A percentile compares a stretch with the other conserved stretches of the same genome.
Evolutionary conservation across 1,140 invertebrate species (phyloP).

Genomic region (Lepidostoma basale): DNA sequence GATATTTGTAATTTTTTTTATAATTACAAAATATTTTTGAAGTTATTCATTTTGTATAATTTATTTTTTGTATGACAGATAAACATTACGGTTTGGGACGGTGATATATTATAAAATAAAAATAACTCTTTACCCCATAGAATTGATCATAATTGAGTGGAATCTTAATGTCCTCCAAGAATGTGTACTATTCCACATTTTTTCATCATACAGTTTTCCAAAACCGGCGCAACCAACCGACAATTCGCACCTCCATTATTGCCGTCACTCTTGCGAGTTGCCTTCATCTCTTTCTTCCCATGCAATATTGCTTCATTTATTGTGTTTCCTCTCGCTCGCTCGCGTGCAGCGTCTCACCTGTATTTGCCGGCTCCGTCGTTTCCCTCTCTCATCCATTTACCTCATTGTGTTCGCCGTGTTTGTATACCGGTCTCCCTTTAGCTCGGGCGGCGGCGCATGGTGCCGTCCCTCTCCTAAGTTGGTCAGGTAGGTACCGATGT

Average conservation of each 20-base stretch:
- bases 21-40: no score
- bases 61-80: no score
- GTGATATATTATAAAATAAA: neutral
- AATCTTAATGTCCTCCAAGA: neutral
- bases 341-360: constrained; percentile 10
- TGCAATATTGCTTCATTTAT: neutral
- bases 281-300: neutral
- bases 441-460: neutral
- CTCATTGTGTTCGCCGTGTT: constrained; percentile 1
- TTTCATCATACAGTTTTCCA: neutral
- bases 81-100: no score
- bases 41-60: no score
- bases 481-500: constrained; percentile 33
- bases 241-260: constrained; percentile 20
- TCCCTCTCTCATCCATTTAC: neutral
- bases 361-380: neutral
- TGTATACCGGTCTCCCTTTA: neutral
- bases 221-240: neutral
- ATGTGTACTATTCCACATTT: neutral
- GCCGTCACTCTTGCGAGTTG: neutral
- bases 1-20: no score
- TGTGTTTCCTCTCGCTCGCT: neutral
- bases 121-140: neutral
- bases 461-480: constrained; percentile 28
- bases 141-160: neutral